These are phyloP conservation scores for Drosophila burlai DNA, from an alignment of 1,140 invertebrate species.

Conservation along the genomic window DNA sequence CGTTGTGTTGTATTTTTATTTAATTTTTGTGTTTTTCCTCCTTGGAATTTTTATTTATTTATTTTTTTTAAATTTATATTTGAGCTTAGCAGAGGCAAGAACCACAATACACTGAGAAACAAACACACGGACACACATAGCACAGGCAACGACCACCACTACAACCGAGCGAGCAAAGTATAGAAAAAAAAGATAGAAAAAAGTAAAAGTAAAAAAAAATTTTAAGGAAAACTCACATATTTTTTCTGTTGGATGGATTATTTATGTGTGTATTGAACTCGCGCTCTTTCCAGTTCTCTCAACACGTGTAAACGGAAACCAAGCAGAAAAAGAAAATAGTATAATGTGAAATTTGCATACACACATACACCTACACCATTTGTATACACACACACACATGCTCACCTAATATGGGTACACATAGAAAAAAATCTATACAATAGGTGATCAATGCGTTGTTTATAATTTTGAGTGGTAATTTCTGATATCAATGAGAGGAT, in stretches of 20 bases:
- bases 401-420: slow-evolving; percentile 23
- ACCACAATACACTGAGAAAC: slow-evolving; percentile 16
- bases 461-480: neutral
- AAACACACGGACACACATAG: slow-evolving; percentile 44
- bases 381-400: slow-evolving; percentile 12
- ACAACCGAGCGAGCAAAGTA: slow-evolving; percentile 70
- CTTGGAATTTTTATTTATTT: neutral
- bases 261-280: slow-evolving; percentile 38
- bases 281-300: slow-evolving; percentile 23
- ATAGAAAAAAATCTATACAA: slow-evolving; percentile 15
- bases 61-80: slow-evolving; percentile 28
- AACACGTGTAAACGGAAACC: slow-evolving; percentile 23
- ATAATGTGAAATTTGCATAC: slow-evolving; percentile 46
- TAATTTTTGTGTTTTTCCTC: slow-evolving; percentile 2
- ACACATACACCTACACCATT: slow-evolving; percentile 12
- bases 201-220: slow-evolving; percentile 25
- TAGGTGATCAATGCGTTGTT: neutral
- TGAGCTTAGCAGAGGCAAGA: slow-evolving; percentile 34
- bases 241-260: slow-evolving; percentile 47
- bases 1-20: slow-evolving; percentile 23
- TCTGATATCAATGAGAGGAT: neutral
- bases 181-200: slow-evolving; percentile 28
- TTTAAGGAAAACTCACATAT: slow-evolving; percentile 42
- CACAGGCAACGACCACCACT: slow-evolving; percentile 78
- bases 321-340: slow-evolving; percentile 34